Evolutionary conservation across 2,797 vertebrate species (phyloP).

Genomic region (Mus caroli): DNA sequence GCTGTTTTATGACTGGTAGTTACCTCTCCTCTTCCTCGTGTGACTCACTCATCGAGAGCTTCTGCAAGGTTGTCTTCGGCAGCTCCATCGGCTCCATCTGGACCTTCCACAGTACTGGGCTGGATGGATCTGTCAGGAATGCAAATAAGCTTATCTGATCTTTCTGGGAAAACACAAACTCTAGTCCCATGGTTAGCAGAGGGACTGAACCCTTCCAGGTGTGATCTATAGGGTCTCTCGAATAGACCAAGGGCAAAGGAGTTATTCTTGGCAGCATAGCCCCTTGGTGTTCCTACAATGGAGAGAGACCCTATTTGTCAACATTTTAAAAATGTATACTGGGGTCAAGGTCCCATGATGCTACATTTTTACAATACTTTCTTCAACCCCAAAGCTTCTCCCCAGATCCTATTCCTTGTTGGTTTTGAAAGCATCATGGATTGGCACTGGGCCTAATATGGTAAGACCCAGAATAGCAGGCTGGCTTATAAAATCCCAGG

Average conservation of each 20-base stretch:
- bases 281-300: not conserved
- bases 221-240: not conserved
- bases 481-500: not conserved
- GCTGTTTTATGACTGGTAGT: not conserved
- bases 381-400: not conserved
- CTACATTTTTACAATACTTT: constrained; percentile 30
- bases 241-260: not conserved
- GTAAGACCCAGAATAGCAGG: not conserved
- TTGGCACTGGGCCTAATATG: not conserved
- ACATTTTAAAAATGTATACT: not conserved
- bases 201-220: not conserved
- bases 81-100: not conserved
- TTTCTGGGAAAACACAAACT: not conserved
- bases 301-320: not conserved
- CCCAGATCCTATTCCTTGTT: not conserved
- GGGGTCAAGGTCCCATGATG: not conserved
- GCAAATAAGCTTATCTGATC: not conserved
- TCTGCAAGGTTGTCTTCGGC: not conserved
- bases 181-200: not conserved
- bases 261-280: not conserved
- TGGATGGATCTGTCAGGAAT: not conserved
- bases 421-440: not conserved
- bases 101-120: not conserved
- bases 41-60: not conserved
- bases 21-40: not conserved